phyloP scores from a whole-genome alignment of 2,888 invertebrate species.

The Mimumesa dahlbomi region DNA sequence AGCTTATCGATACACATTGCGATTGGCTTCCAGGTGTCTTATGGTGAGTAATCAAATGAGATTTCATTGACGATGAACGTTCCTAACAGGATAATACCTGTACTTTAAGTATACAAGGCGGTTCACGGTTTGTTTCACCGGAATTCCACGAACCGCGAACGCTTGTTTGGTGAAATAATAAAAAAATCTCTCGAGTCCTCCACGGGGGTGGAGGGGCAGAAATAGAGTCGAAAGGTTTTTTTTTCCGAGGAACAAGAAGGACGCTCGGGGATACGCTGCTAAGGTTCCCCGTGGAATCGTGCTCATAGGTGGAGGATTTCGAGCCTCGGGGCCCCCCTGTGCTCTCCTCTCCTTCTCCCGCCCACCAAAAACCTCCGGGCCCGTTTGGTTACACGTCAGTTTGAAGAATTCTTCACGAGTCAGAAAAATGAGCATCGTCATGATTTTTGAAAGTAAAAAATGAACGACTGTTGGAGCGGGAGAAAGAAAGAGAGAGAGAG shows the following conservation, averaged over 20 bases:
- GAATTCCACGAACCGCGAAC: neutral
- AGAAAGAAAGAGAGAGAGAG: slow-evolving; percentile 18
- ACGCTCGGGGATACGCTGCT: slow-evolving; percentile 36
- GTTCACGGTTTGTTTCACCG: too few species aligned
- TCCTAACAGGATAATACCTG: too few species aligned
- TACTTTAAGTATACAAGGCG: too few species aligned
- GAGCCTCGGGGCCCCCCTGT: slow-evolving; percentile 46
- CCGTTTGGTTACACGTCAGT: slow-evolving; percentile 78
- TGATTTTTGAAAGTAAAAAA: slow-evolving; percentile 81
- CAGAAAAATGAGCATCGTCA: slow-evolving; percentile 81
- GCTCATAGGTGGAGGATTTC: slow-evolving; percentile 70
- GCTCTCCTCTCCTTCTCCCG: slow-evolving; percentile 35
- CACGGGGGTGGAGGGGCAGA: neutral
- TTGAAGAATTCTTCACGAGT: slow-evolving; percentile 80
- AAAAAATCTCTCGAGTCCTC: slow-evolving; percentile 18
- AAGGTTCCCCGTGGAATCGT: slow-evolving; percentile 58
- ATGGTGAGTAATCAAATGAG: too few species aligned
- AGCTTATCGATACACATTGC: too few species aligned
- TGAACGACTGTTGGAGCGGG: slow-evolving; percentile 69
- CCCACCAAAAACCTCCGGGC: slow-evolving; percentile 64
- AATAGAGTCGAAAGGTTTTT: slow-evolving; percentile 15
- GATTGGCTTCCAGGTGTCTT: too few species aligned
- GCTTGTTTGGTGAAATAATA: slow-evolving; percentile 23
- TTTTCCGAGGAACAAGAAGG: slow-evolving; percentile 38
- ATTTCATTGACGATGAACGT: too few species aligned